phyloP scores from a whole-genome alignment of 2,797 vertebrate genomes.

The Glyptemys insculpta region DNA sequence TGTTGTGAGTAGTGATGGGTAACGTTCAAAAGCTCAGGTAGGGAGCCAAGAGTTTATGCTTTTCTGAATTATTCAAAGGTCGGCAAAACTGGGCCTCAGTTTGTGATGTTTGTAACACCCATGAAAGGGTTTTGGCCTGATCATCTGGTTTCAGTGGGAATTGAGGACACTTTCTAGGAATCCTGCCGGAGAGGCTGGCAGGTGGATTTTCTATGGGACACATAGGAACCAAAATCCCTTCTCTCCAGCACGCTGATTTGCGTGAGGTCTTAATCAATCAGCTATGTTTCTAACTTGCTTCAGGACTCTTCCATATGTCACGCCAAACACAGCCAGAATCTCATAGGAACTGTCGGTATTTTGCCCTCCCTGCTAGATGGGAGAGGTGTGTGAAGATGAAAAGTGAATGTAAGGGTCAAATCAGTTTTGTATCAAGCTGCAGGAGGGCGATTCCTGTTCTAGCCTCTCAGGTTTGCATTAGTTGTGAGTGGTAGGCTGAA shows the following conservation, averaged over 20 bases:
- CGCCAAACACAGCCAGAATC: neutral
- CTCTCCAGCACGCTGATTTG: accelerated
- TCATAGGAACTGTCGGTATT: neutral
- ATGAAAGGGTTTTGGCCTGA: neutral
- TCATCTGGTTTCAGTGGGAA: neutral
- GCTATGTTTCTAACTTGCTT: neutral
- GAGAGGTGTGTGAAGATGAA: neutral
- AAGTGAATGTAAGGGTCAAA: neutral
- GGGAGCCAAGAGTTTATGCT: neutral
- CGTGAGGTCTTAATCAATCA: neutral
- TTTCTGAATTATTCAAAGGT: neutral
- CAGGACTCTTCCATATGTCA: neutral
- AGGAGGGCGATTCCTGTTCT: neutral
- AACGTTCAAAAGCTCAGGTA: neutral
- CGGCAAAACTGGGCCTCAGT: neutral
- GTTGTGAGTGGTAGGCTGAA: neutral
- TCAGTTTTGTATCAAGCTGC: neutral
- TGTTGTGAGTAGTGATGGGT: neutral
- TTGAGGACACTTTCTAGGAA: neutral
- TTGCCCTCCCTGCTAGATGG: neutral
- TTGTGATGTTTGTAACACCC: neutral
- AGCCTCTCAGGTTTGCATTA: accelerated
- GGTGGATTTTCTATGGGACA: neutral
- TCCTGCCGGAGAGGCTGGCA: neutral
- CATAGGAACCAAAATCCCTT: neutral